A percentile compares a stretch with the other conserved stretches of the same genome.
phyloP scores from a whole-genome alignment of 2,113 vertebrate species.

The Prionailurus bengalensis region DNA sequence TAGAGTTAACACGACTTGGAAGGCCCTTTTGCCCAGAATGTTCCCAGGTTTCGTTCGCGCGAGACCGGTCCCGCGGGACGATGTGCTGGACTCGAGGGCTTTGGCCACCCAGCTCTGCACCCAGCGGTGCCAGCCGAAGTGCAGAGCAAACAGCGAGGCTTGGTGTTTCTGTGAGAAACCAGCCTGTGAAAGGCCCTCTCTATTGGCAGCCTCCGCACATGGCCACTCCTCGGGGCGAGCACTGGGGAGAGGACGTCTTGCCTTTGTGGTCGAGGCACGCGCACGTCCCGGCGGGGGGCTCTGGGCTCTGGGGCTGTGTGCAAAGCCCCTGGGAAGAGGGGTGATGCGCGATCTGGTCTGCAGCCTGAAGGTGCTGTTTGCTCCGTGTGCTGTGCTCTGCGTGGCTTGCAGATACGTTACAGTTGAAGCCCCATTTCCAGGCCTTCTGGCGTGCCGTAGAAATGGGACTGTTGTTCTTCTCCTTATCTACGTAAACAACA shows the following conservation, averaged over 20 bases:
- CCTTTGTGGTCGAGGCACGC: slow-evolving; percentile 1
- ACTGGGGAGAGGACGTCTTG: neutral
- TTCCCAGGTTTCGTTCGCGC: accelerated
- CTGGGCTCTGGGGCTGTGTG: slow-evolving; percentile 55
- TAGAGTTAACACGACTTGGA: neutral
- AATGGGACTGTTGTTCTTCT: slow-evolving; percentile 78
- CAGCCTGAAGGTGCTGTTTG: slow-evolving; percentile 85
- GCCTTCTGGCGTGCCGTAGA: slow-evolving; percentile 67
- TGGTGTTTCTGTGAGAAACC: neutral
- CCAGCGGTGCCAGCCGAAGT: neutral
- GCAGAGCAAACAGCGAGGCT: slow-evolving; percentile 48
- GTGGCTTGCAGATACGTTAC: slow-evolving; percentile 70
- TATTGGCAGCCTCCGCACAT: neutral
- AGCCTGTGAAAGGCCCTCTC: neutral
- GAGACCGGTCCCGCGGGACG: no score
- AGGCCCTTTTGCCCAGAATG: accelerated
- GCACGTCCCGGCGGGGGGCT: neutral
- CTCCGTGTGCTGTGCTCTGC: slow-evolving; percentile 75
- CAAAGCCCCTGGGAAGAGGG: slow-evolving; percentile 12
- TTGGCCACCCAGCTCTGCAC: neutral
- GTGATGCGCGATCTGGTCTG: slow-evolving; percentile 78
- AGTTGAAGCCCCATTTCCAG: slow-evolving; percentile 75
- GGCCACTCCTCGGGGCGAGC: neutral
- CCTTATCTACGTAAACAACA: slow-evolving; percentile 89
- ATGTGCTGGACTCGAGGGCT: neutral